Evolutionary conservation across 2,888 invertebrate species (phyloP), one percentile per base, ranked within the genome.

Genomic region (Agrenia bidenticulata): DNA sequence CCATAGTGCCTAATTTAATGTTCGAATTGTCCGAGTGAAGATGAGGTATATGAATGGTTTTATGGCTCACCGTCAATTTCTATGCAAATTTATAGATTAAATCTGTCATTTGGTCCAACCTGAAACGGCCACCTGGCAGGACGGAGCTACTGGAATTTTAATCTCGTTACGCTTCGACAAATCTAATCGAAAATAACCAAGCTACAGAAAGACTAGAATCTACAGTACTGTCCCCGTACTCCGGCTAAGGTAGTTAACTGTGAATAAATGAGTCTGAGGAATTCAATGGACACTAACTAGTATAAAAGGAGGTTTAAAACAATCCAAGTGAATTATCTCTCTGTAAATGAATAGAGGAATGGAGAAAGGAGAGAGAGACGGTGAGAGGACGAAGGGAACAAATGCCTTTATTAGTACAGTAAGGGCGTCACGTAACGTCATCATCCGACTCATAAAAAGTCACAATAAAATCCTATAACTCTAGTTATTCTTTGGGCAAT

Each of bases 31-130:
- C 5, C 5, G 32, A 32, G 32, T 32, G 32, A 32, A 32, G 45
- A 45, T 15, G 45, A 45, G 5, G 19, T n/a, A 45, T 45, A 45
- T 45, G 45, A 45, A 45, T 45, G 26, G 9, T 57, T 57, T 57
- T 57, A 57, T 57, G 24, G 56, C 41, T 39, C 15, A 41, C 21
- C 21, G 24, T 41, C 56, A 32, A 57, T 57, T 57, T 57, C 41
- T 41, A 57, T 57, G 56, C 56, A 57, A 57, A 57, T 57, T 41
- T 23, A 17, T 23, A 17, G 56, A 57, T 57, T 57, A 41, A 39
- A 57, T 57, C 56, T 57, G 56, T 41, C 56, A 57, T n/a, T 57
- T 15, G 15, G 17, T n/a, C 41, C 39, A 21, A 26, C 17, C 55
- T 55, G 55, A 32, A 24, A 26, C 21, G 55, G 21, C 56, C 56